Base-by-base conservation (phyloP, 92 coral and sea anemone genomes). In the Siderastrea siderea region DNA sequence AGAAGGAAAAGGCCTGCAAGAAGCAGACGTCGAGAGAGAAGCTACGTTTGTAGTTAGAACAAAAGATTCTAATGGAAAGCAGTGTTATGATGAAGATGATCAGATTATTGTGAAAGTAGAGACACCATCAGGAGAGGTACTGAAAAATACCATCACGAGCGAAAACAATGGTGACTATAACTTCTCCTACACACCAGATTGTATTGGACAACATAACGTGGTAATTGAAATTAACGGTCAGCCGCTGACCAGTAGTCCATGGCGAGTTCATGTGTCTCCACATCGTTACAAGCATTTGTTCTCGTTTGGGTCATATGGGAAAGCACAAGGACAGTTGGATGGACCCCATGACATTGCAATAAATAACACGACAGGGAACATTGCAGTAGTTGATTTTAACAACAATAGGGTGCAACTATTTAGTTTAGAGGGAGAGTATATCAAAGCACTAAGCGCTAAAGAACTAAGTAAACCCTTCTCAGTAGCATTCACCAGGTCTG, bases 81-180 rank as follows among this genome's bases (percentile, higher is more conserved):
- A 77, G 90, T 88, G 87, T 88, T 84, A 83, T 61, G 86, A 87
- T 2, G 81, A 88, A 62, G 78, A 70, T 2, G 92, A 92, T 50
- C 51, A 76, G 68, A 84, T 88, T 43, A 77, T 69, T 15, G 94
- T 88, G 4, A 61, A 71, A 59, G 71, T 91, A 26, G 47, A 61
- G 11, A 83, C 52, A 11, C 89, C 90, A 57, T 64, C 81, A 11
- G 74, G 80, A 26, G 57, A 64, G 60, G 46, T 44, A 3, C 6
- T 83, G 12, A 59, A 66, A 8, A 19, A 48, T 3, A 74, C 77
- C 12, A 61, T 86, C 12, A 87, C 79, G 19, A 88, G 87, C 68
- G 68, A 86, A 45, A 73, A 67, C 45, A 88, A 86, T 71, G 91
- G 94, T 7, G 75, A 80, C 17, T 87, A 84, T 66, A 26, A 45